Base-by-base conservation (phyloP, 2,888 invertebrate species). In the Bursaphelenchus okinawaensis region DNA sequence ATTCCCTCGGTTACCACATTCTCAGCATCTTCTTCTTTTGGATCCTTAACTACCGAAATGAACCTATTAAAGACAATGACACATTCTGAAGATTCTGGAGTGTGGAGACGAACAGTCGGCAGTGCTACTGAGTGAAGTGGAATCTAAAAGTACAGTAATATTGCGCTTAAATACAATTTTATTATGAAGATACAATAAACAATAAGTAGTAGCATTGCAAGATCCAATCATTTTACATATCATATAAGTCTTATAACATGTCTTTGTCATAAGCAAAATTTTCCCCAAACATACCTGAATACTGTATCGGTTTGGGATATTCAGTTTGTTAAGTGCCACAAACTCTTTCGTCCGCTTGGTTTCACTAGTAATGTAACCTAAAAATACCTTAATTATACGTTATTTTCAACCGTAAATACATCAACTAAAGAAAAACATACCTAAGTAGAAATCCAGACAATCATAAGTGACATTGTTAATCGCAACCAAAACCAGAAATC, bases 21-120 rank as follows among this genome's bases (percentile, higher is more conserved):
- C 31, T 55, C 50, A 60, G 58, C n/a, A 63, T 2, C 7, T 16
- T 40, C 16, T 19, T n/a, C 63, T 16, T 40, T 27, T 50, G 56
- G 56, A 12, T 9, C 0, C 2, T 28, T n/a, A 16, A 40, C 6
- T 16, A 58, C 29, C 20, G 61, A n/a, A 40, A 68, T 50, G 51
- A 70, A 66, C 19, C 57, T 50, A 24, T 59, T 22, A 50, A 68
- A 59, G 16, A 66, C 55, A 20, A 68, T 31, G 24, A 61, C 63
- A 40, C 68, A 68, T 50, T 68, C 68, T 20, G 69, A 40, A n/a
- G 24, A 26, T 7, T 60, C 40, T 12, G 70, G 65, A 19, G 65
- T 55, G 8, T 71, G 20, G 26, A 68, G 29, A 16, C 23, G 54
- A 26, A 40, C 40, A 40, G n/a, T n/a, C 12, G 40, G 40, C 12